phyloP scores from a whole-genome alignment of 2,888 invertebrate genomes.

The Oegoconia quadripuncta region DNA sequence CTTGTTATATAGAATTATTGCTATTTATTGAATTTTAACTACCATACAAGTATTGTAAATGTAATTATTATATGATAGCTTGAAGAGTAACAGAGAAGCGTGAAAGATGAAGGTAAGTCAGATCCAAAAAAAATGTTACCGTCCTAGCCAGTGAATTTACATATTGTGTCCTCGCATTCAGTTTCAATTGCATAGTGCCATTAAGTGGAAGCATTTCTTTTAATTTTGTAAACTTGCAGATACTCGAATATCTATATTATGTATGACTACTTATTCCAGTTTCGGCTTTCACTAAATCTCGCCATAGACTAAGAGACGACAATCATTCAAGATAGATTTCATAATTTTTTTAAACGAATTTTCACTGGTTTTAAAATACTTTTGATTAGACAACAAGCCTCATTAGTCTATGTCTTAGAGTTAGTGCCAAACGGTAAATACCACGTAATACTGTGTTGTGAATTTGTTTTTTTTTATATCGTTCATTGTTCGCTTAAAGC shows the following conservation, averaged over 20 bases:
- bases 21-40: conserved; percentile 45
- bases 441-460: conserved; percentile 54
- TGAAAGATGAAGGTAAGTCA: conserved; percentile 40
- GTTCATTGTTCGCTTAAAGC: conserved; percentile 54
- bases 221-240: conserved; percentile 17
- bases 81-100: conserved; percentile 47
- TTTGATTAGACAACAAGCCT: conserved; percentile 9
- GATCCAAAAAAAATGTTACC: conserved; percentile 58
- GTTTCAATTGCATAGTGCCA: conserved; percentile 11
- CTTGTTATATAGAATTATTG: conserved; percentile 38
- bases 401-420: conserved; percentile 38
- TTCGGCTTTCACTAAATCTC: conserved; percentile 24
- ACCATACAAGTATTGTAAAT: conserved; percentile 72
- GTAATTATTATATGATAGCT: conserved; percentile 50
- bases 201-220: conserved; percentile 15
- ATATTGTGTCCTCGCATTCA: conserved; percentile 14
- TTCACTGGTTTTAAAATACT: conserved; percentile 1
- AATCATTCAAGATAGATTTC: not conserved
- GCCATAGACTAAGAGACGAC: conserved; percentile 31
- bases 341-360: not conserved
- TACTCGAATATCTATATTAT: conserved; percentile 20
- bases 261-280: not conserved
- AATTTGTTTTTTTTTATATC: conserved; percentile 36
- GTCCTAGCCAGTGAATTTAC: conserved; percentile 61
- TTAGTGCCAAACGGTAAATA: conserved; percentile 59